Evolutionary conservation across 2,888 invertebrate species (phyloP).

Genomic region (Mallateleia sp.): DNA sequence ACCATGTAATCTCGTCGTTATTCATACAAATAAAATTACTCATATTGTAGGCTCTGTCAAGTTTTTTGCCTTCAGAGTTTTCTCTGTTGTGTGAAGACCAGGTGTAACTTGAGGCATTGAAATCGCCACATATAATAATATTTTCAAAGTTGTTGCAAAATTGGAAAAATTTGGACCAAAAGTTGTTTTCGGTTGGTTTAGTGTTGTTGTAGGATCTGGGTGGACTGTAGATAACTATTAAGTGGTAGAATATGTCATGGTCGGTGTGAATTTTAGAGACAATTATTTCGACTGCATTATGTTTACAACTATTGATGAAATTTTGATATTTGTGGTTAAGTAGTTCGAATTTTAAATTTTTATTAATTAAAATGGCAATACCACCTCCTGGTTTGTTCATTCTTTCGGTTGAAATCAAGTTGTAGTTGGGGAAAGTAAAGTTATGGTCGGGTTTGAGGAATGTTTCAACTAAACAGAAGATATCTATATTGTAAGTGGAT

Average conservation of each 20-base stretch:
- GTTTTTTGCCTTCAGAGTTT: background rate
- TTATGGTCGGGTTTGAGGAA: background rate
- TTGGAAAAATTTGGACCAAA: background rate
- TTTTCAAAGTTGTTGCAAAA: background rate
- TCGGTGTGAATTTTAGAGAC: background rate
- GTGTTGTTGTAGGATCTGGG: background rate
- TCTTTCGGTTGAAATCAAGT: background rate
- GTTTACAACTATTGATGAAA: background rate
- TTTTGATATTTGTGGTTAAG: background rate
- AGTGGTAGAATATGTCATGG: background rate
- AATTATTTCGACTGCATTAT: background rate
- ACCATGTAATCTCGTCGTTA: slow-evolving; percentile 3
- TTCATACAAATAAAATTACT: slow-evolving; percentile 13
- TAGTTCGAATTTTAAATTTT: slow-evolving; percentile 6
- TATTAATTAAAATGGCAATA: background rate
- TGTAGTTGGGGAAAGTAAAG: background rate
- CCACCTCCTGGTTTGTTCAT: background rate
- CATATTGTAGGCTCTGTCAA: background rate
- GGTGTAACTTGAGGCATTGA: background rate
- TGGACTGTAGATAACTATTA: slow-evolving; percentile 18
- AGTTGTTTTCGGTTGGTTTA: background rate
- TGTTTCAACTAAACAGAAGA: slow-evolving; percentile 21
- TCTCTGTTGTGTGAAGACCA: background rate
- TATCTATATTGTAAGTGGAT: background rate
- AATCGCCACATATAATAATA: slow-evolving; percentile 4